Percentiles rank a stretch among this genome's conserved stretches.
Evolutionary conservation across 2,113 vertebrate species (phyloP).

Genomic region (Origma solitaria): DNA sequence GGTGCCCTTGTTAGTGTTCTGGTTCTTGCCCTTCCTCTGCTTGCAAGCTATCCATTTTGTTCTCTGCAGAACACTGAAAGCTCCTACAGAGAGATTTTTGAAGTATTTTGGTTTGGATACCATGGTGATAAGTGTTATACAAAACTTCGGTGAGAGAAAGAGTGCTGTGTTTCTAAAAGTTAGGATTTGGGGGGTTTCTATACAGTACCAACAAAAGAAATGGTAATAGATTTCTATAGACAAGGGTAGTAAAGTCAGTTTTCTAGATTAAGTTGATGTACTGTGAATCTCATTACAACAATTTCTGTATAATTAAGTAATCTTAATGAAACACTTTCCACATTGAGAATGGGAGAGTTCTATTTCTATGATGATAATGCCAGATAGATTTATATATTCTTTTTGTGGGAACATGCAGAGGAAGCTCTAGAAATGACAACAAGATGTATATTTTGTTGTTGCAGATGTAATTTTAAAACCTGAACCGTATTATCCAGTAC

Average conservation of each 20-base stretch:
- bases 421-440: background rate
- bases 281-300: background rate
- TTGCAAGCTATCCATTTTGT: background rate
- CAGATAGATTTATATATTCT: background rate
- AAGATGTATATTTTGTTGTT: background rate
- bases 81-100: background rate
- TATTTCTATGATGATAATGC: background rate
- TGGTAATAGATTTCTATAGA: background rate
- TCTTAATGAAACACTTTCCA: background rate
- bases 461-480: background rate
- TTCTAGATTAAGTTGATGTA: background rate
- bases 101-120: background rate
- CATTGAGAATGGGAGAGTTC: background rate
- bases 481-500: background rate
- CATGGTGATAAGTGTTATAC: background rate
- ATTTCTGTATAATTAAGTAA: background rate
- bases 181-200: background rate
- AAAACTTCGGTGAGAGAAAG: background rate
- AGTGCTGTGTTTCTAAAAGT: background rate
- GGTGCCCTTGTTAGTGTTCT: rapidly evolving
- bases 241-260: background rate
- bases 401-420: background rate
- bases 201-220: background rate
- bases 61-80: background rate
- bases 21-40: background rate